These are phyloP conservation scores for Thinocorus orbignyianus DNA, from an alignment of 2,113 vertebrate species.

Conservation along the genomic window DNA sequence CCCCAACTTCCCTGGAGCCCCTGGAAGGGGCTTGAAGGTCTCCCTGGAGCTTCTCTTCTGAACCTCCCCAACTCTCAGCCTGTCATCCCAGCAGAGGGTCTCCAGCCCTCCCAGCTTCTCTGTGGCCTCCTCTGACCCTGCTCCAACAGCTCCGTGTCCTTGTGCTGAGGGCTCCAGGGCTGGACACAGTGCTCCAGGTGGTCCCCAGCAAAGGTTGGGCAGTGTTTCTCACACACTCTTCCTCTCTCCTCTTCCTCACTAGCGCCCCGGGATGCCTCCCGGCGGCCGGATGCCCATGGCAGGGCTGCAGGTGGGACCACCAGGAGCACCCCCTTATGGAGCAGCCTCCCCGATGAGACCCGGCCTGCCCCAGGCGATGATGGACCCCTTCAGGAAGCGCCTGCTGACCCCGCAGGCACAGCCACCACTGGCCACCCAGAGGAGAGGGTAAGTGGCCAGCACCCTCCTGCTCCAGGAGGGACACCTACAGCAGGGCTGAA, in stretches of 20 bases:
- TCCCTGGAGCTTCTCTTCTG: no score
- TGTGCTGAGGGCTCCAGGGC: no score
- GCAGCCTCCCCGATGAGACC: slow-evolving; percentile 84
- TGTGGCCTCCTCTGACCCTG: no score
- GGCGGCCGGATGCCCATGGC: slow-evolving; percentile 84
- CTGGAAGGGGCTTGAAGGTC: no score
- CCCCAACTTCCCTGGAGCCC: no score
- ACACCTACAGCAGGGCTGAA: accelerated
- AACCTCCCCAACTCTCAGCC: no score
- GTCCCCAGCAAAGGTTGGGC: not conserved
- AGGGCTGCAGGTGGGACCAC: slow-evolving; percentile 82
- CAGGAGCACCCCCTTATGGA: slow-evolving; percentile 84
- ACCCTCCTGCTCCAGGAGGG: not conserved
- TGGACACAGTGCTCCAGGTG: no score
- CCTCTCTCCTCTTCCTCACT: not conserved
- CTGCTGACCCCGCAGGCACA: slow-evolving; percentile 87
- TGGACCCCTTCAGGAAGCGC: slow-evolving; percentile 92
- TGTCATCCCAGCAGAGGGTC: no score
- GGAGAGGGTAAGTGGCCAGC: slow-evolving; percentile 84
- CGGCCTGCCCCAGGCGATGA: slow-evolving; percentile 85
- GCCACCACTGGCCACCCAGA: slow-evolving; percentile 78
- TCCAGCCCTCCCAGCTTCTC: no score
- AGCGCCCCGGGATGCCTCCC: slow-evolving; percentile 88
- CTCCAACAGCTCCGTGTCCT: no score
- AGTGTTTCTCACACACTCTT: accelerated